Evolutionary conservation across 2,888 invertebrate species (phyloP), one percentile per base, ranked within the genome.

Genomic region (Crocallis elinguaria): DNA sequence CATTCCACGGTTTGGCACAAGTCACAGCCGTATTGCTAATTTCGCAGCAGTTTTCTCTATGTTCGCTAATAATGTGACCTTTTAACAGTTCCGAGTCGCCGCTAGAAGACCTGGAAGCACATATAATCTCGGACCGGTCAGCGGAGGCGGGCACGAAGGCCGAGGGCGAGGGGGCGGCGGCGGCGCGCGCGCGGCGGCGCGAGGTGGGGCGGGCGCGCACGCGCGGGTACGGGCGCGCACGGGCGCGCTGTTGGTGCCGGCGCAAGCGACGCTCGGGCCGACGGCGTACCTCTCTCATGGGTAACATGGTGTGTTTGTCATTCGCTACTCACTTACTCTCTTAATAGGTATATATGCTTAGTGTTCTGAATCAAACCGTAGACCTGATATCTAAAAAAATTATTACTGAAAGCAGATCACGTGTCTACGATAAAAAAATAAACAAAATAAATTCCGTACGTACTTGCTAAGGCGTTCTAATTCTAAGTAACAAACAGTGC

Each of bases 251-350:
- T 66, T 81, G 88, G 84, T 88, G 90, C 80, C 82, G 84, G 67
- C 87, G 88, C 76, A 84, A 79, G 77, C 83, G 88, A 59, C 87
- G 89, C 81, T 72, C 83, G 71, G 84, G 84, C 84, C 85, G 85
- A 55, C 87, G 87, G 74, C 87, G 86, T 63, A 59, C 84, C 79
- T 75, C 81, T 64, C 85, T 86, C 86, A 87, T 88, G 87, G 90
- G 89, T 89, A 89, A 88, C 90, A 88, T 73, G 90, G 90, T 91
- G 89, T 91, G 90, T 91, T 82, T 82, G 66, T 80, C 79, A 69
- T 69, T 71, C 77, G 76, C 75, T 82, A 79, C 79, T 70, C 44
- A 62, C 73, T 80, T 83, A 79, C 80, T 84, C 82, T 85, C 57
- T 49, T 21, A 45, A 2, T 8, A 27, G 9, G 8, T 27, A 27